Conservation (phyloP, 2,797 vertebrate species). For the Scomberomorus guttatus region DNA sequence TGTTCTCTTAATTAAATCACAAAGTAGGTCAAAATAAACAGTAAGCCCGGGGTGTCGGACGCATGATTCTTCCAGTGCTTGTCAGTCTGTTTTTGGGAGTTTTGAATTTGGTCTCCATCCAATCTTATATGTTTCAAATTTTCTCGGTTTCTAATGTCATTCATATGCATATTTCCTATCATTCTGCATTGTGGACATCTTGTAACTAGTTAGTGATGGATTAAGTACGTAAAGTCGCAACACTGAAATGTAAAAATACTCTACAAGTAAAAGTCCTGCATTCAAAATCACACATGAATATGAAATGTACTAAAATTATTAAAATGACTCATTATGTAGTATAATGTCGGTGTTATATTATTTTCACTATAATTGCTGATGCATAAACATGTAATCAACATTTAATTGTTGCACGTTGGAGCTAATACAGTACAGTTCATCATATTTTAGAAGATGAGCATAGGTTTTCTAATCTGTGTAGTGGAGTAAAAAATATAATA, state of each 20-base stretch:
- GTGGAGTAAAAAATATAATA: not conserved
- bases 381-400: not conserved
- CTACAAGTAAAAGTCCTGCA: not conserved
- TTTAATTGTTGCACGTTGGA: not conserved
- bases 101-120: slow-evolving; percentile 10
- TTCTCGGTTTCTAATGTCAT: not conserved
- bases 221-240: not conserved
- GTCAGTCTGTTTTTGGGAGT: slow-evolving; percentile 27
- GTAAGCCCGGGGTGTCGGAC: slow-evolving; percentile 47
- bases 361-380: not conserved
- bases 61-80: slow-evolving; percentile 28
- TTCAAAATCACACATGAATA: not conserved
- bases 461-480: not conserved
- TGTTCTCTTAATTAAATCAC: slow-evolving; percentile 71
- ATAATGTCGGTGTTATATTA: not conserved
- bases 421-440: not conserved
- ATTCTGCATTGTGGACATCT: not conserved
- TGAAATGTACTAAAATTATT: not conserved
- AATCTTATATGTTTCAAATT: slow-evolving; percentile 10
- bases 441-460: not conserved
- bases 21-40: slow-evolving; percentile 77
- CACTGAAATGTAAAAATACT: not conserved
- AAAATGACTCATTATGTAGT: not conserved
- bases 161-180: slow-evolving; percentile 6
- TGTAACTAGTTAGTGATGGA: too few species aligned